These are phyloP conservation scores for Pseudorectes ferrugineus DNA, from an alignment of 2,113 vertebrate genomes.

Conservation along the genomic window DNA sequence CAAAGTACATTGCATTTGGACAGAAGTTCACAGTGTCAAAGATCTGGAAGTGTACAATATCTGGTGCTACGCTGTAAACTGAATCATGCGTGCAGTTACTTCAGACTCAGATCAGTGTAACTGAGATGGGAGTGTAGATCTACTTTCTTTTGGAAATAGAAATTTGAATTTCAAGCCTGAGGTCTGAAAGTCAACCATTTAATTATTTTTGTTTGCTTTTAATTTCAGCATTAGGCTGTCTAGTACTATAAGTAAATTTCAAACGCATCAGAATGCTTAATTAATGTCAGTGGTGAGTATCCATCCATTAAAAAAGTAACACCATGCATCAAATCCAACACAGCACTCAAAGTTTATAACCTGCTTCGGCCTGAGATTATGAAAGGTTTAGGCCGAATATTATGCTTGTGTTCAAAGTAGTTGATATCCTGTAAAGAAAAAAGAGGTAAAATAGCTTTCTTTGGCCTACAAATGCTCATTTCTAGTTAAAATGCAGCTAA, in stretches of 20 bases:
- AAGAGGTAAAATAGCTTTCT: slow-evolving; percentile 50
- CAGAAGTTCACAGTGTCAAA: background rate
- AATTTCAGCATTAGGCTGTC: background rate
- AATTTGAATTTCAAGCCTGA: background rate
- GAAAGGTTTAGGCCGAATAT: slow-evolving; percentile 89
- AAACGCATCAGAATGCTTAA: background rate
- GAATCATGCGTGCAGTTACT: background rate
- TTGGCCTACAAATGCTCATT: background rate
- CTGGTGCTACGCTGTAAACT: background rate
- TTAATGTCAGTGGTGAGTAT: slow-evolving; percentile 29
- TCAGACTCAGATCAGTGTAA: background rate
- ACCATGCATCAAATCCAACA: slow-evolving; percentile 74
- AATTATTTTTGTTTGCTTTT: background rate
- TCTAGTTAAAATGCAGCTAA: background rate
- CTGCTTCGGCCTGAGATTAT: slow-evolving; percentile 82
- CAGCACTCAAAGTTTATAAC: slow-evolving; percentile 74
- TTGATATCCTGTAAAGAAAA: slow-evolving; percentile 82
- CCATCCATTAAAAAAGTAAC: background rate
- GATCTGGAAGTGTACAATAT: background rate
- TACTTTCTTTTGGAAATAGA: background rate
- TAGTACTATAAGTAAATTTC: background rate
- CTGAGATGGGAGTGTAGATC: background rate
- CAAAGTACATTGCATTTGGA: background rate
- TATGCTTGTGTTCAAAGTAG: slow-evolving; percentile 92
- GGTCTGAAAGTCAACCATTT: background rate